Conservation (phyloP, 53 echinoderm and acorn worm genomes). For the Stichopus horrens region DNA sequence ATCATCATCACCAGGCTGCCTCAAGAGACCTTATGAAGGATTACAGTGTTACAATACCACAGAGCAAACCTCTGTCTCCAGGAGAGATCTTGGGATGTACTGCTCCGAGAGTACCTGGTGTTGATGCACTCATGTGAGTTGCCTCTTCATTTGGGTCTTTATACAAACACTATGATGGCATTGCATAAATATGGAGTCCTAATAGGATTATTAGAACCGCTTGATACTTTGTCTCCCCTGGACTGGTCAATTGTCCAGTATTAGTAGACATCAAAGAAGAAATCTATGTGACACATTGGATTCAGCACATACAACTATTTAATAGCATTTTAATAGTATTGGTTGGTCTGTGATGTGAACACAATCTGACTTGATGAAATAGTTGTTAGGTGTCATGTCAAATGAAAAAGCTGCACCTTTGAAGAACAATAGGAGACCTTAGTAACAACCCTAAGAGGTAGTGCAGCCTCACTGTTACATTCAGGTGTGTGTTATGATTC, state of each 20-base stretch:
- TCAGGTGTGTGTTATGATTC: too few species aligned
- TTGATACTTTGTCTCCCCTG: neutral
- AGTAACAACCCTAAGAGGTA: too few species aligned
- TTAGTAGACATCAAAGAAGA: too few species aligned
- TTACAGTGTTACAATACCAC: slow-evolving; percentile 77
- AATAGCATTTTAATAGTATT: too few species aligned
- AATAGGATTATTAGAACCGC: neutral
- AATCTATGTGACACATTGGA: neutral
- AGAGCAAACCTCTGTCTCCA: slow-evolving; percentile 84
- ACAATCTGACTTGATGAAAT: too few species aligned
- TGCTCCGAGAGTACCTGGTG: slow-evolving; percentile 69
- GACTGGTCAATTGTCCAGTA: neutral
- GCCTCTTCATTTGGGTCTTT: neutral
- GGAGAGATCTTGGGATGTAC: slow-evolving; percentile 97
- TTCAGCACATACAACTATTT: too few species aligned
- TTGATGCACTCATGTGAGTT: slow-evolving; percentile 82
- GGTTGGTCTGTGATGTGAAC: too few species aligned
- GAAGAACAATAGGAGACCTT: too few species aligned
- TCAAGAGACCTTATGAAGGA: slow-evolving; percentile 64
- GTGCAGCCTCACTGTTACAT: too few species aligned
- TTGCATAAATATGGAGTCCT: neutral
- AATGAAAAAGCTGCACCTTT: too few species aligned
- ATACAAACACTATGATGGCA: neutral
- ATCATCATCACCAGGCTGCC: slow-evolving; percentile 65
- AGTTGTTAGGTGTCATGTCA: too few species aligned